Base-by-base conservation (phyloP, 2,797 vertebrate genomes). In the Perodicticus potto region DNA sequence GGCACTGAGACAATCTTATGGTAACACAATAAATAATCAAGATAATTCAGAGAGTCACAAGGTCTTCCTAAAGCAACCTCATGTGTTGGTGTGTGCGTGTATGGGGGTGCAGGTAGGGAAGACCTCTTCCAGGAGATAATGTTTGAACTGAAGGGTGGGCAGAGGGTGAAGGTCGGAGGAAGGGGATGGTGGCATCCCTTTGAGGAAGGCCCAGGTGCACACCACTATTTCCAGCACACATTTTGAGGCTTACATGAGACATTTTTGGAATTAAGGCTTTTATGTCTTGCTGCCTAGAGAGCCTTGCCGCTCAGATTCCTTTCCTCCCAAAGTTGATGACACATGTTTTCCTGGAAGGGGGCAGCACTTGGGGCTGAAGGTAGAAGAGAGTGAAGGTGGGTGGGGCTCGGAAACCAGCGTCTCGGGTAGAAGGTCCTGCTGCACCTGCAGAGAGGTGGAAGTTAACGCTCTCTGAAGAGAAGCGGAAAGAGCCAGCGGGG, bases 221-320 rank as follows among this genome's bases (percentile, higher is more conserved):
- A 6, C 6, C 27, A 34, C 96, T 97, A 97, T 95, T 97, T 96
- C 89, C 95, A 96, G 98, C 57, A 81, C 96, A 96, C 91, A 93
- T 97, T 97, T 97, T 96, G 96, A 98, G 97, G 97, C 95, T 4
- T 45, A 3, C 1, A 14, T 3, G 14, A 53, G 49, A n/a, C 53
- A 86, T 96, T 98, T 97, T 96, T 95, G 37, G 93, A 70, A 97
- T 59, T 94, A 94, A 96, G 91, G 96, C 84, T 94, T 96, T 96
- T 49, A 87, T 1, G 34, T 86, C 10, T 93, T 97, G 78, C 61
- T 94, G 72, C 96, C 96, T 90, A 95, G 96, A 96, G 96, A 96
- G 92, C 91, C 96, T 97, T 95, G 82, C 95, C 93, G 78, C 94
- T 95, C 95, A 97, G 96, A 96, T 74, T 65, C 92, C 96, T 80